These are phyloP conservation scores for Folsomia manolachei DNA, from an alignment of 2,888 invertebrate species.

Conservation along the genomic window DNA sequence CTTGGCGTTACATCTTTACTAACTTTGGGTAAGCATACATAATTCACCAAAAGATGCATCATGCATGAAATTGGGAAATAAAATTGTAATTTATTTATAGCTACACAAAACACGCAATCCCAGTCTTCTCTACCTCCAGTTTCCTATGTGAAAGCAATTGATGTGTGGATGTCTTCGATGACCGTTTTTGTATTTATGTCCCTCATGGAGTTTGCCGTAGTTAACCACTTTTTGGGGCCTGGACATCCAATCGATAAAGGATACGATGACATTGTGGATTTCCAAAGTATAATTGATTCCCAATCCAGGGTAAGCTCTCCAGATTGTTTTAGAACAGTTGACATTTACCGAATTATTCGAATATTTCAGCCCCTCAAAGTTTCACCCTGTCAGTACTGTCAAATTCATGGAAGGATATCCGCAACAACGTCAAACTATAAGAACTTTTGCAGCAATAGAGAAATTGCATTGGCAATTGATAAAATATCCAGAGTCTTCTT, in stretches of 20 bases:
- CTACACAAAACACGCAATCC: conserved; percentile 88
- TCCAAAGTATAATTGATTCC: conserved; percentile 37
- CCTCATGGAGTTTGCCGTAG: conserved; percentile 84
- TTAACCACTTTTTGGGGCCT: conserved; percentile 84
- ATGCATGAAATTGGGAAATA: too few relatives aligned
- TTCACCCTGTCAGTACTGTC: conserved; percentile 41
- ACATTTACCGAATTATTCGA: too few relatives aligned
- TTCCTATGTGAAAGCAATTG: conserved; percentile 85
- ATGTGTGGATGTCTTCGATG: conserved; percentile 89
- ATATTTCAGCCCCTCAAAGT: conserved; percentile 37
- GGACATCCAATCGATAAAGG: conserved; percentile 52
- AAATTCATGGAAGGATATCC: conserved; percentile 53
- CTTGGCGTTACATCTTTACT: conserved; percentile 81
- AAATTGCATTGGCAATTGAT: conserved; percentile 75
- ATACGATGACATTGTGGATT: conserved; percentile 43
- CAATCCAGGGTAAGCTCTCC: conserved; percentile 30
- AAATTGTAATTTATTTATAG: too few relatives aligned
- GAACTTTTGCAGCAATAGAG: conserved; percentile 72
- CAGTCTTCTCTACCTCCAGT: conserved; percentile 85
- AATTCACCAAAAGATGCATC: too few relatives aligned
- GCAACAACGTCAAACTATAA: conserved; percentile 75
- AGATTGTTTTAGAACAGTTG: too few relatives aligned
- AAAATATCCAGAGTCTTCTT: conserved; percentile 84
- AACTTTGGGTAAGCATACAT: conserved; percentile 66
- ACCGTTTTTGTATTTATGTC: conserved; percentile 88